A percentile compares a stretch with the other conserved stretches of the same genome.
These are phyloP conservation scores for Oscheius sp. DNA, from an alignment of 2,888 invertebrate species.

Conservation along the genomic window DNA sequence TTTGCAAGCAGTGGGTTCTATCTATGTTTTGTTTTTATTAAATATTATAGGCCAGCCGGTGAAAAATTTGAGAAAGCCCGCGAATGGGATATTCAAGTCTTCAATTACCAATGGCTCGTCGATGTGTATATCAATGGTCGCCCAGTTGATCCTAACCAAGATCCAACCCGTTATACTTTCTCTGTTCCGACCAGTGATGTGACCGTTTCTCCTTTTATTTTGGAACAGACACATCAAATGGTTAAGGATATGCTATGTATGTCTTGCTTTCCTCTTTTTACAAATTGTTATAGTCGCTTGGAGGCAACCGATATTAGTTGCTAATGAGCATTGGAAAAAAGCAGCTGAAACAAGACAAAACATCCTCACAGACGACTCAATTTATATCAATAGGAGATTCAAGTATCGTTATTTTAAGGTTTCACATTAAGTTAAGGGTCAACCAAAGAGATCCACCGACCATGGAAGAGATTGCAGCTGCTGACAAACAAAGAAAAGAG, in stretches of 20 bases:
- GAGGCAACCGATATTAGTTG: slow-evolving; percentile 47
- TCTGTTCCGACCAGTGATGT: slow-evolving; percentile 21
- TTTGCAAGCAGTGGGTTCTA: slow-evolving; percentile 75
- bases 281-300: slow-evolving; percentile 59
- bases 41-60: slow-evolving; percentile 4
- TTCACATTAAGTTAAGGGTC: slow-evolving; percentile 5
- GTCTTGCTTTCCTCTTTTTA: slow-evolving; percentile 12
- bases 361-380: slow-evolving; percentile 39
- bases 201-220: slow-evolving; percentile 32
- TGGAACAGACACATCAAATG: slow-evolving; percentile 37
- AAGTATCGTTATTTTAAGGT: slow-evolving; percentile 38
- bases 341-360: slow-evolving; percentile 36
- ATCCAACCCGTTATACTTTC: not conserved
- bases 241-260: slow-evolving; percentile 37
- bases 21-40: too few species aligned
- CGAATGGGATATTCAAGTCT: slow-evolving; percentile 89
- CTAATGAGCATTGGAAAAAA: slow-evolving; percentile 39
- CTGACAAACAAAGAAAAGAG: slow-evolving; percentile 24
- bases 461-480: slow-evolving; percentile 52
- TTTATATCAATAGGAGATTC: slow-evolving; percentile 53
- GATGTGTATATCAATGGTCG: slow-evolving; percentile 48
- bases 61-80: slow-evolving; percentile 87
- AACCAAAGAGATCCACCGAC: slow-evolving; percentile 50
- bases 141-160: slow-evolving; percentile 24
- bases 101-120: slow-evolving; percentile 76